Evolutionary conservation across 2,797 vertebrate genomes (phyloP).

Genomic region (Crocodylus rhombifer): DNA sequence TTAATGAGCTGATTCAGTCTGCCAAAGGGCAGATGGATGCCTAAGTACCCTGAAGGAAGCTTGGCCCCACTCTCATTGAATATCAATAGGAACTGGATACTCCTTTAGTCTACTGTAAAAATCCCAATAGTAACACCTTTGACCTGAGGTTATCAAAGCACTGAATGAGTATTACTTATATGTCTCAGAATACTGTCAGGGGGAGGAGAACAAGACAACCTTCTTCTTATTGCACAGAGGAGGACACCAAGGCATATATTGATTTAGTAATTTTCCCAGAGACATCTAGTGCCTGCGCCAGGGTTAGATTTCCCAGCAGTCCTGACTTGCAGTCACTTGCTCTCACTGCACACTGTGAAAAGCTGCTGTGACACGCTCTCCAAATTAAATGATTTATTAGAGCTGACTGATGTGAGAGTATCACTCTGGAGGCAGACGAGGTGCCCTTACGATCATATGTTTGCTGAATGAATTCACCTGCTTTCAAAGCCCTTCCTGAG

Average conservation of each 20-base stretch:
- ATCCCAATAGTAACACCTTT: not conserved
- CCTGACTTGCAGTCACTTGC: not conserved
- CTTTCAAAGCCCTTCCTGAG: not conserved
- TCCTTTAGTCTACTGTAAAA: not conserved
- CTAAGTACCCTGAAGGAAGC: not conserved
- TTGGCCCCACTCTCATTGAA: not conserved
- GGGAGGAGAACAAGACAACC: not conserved
- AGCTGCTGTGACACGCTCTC: not conserved
- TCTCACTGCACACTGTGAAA: not conserved
- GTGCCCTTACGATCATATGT: not conserved
- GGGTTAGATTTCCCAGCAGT: not conserved
- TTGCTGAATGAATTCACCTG: not conserved
- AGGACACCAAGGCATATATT: not conserved
- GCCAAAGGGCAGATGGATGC: rapidly evolving
- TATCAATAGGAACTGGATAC: not conserved
- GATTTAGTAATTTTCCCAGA: not conserved
- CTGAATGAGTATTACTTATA: not conserved
- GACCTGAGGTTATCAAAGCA: not conserved
- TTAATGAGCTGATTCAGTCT: not conserved
- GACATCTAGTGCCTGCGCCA: not conserved
- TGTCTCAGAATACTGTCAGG: not conserved
- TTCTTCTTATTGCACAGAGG: not conserved
- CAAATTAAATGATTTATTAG: constrained; percentile 30
- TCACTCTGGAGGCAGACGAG: not conserved
- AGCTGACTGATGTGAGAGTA: not conserved